phyloP scores from a whole-genome alignment of 64 coral and sea anemone species.

The Dendronephthya gigantea region DNA sequence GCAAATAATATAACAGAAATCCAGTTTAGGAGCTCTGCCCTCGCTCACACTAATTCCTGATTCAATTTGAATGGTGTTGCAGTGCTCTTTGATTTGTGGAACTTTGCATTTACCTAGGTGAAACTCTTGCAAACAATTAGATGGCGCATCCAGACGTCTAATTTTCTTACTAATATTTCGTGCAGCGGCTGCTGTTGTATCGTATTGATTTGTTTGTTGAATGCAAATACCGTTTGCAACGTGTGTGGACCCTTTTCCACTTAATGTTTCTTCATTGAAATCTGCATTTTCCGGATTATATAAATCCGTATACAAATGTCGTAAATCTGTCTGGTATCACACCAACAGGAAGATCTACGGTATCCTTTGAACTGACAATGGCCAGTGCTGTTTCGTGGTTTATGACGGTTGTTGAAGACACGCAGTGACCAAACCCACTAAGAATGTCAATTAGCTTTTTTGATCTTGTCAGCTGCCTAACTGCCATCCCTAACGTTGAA shows the following conservation, averaged over 20 bases:
- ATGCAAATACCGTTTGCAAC: background rate
- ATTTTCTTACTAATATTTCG: background rate
- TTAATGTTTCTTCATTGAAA: constrained; percentile 7
- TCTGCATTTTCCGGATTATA: background rate
- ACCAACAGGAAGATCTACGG: background rate
- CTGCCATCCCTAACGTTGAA: background rate
- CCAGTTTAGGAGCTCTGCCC: background rate
- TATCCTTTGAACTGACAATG: background rate
- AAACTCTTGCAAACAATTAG: background rate
- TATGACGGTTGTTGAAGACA: background rate
- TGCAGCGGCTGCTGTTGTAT: background rate
- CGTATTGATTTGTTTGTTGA: background rate
- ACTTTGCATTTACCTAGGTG: background rate
- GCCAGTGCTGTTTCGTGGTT: background rate
- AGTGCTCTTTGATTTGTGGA: background rate
- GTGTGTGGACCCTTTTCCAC: background rate
- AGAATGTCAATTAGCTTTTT: constrained; percentile 10
- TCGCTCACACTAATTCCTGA: background rate
- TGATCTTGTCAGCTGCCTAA: background rate
- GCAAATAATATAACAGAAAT: background rate
- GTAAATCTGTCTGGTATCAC: background rate
- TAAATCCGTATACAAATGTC: background rate
- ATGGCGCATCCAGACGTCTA: background rate
- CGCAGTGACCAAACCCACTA: background rate
- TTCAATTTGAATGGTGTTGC: constrained; percentile 3